A percentile compares a stretch with the other conserved stretches of the same genome.
Conservation (phyloP, 2,888 invertebrate genomes). For the Mellilla xanthometata region DNA sequence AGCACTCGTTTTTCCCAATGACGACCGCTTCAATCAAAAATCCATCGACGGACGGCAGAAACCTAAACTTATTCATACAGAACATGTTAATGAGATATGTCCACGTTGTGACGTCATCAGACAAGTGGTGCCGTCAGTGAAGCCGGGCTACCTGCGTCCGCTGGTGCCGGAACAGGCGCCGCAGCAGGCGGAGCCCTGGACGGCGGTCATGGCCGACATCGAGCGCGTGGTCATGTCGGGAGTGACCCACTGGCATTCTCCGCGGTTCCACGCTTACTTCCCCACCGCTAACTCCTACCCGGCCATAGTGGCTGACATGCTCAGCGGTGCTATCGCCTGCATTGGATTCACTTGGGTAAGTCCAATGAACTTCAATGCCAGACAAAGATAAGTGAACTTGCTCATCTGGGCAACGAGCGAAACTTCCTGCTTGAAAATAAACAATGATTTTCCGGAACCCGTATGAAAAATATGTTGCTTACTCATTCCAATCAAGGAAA, state of each 20-base stretch:
- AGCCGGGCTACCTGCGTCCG: slow-evolving; percentile 95
- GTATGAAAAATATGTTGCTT: no score
- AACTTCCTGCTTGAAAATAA: no score
- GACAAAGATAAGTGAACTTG: no score
- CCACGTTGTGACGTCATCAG: slow-evolving; percentile 68
- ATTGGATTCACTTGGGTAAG: slow-evolving; percentile 98
- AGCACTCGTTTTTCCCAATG: no score
- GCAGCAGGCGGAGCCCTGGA: slow-evolving; percentile 92
- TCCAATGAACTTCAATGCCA: no score
- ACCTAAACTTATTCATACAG: no score
- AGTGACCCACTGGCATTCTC: slow-evolving; percentile 98
- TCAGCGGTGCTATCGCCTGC: slow-evolving; percentile 96
- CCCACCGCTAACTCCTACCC: slow-evolving; percentile 97
- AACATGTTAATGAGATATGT: no score
- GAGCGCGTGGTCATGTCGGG: slow-evolving; percentile 99
- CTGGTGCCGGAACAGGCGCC: slow-evolving; percentile 94
- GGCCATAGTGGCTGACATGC: slow-evolving; percentile 96
- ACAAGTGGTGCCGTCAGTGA: slow-evolving; percentile 94
- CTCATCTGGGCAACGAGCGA: no score
- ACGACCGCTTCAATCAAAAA: no score
- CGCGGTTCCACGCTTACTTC: slow-evolving; percentile 97
- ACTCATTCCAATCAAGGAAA: no score
- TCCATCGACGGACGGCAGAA: no score
- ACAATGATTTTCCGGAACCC: no score
- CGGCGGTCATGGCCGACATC: slow-evolving; percentile 95